phyloP scores from a whole-genome alignment of 2,113 vertebrate genomes.

The Brachirus orientalis region DNA sequence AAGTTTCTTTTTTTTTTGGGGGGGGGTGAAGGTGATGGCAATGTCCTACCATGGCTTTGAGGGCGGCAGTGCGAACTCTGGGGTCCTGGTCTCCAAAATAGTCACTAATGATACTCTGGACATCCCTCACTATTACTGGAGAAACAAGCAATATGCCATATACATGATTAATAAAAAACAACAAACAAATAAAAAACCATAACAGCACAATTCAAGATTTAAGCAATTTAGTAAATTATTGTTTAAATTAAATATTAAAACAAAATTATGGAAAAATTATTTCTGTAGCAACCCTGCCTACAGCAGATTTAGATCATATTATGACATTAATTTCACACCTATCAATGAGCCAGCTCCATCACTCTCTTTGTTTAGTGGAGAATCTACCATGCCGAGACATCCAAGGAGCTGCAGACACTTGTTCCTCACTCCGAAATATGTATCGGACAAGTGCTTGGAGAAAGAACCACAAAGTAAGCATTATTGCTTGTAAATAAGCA shows the following conservation, averaged over 20 bases:
- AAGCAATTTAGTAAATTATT: too few relatives aligned
- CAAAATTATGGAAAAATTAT: too few relatives aligned
- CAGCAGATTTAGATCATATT: too few relatives aligned
- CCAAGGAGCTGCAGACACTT: conserved; percentile 96
- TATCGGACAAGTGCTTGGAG: conserved; percentile 89
- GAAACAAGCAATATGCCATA: not conserved
- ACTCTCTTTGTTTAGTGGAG: conserved; percentile 82
- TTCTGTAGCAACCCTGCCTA: too few relatives aligned
- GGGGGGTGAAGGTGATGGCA: fast-evolving
- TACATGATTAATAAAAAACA: not conserved
- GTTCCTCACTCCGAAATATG: conserved; percentile 94
- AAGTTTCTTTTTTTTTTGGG: not conserved
- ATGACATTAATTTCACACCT: conserved; percentile 34
- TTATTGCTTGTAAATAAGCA: too few relatives aligned
- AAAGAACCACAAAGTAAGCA: not conserved
- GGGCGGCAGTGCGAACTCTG: conserved; percentile 92
- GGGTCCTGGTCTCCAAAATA: conserved; percentile 96
- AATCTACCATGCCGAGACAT: conserved; percentile 88
- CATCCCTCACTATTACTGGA: conserved; percentile 83
- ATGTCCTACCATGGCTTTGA: conserved; percentile 93
- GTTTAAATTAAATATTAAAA: too few relatives aligned
- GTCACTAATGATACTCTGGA: conserved; percentile 94
- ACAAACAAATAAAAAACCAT: not conserved
- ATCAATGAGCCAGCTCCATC: conserved; percentile 67
- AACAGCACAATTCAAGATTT: too few relatives aligned